phyloP scores from a whole-genome alignment of 2,113 vertebrate genomes.

The Megatriorchis doriae region DNA sequence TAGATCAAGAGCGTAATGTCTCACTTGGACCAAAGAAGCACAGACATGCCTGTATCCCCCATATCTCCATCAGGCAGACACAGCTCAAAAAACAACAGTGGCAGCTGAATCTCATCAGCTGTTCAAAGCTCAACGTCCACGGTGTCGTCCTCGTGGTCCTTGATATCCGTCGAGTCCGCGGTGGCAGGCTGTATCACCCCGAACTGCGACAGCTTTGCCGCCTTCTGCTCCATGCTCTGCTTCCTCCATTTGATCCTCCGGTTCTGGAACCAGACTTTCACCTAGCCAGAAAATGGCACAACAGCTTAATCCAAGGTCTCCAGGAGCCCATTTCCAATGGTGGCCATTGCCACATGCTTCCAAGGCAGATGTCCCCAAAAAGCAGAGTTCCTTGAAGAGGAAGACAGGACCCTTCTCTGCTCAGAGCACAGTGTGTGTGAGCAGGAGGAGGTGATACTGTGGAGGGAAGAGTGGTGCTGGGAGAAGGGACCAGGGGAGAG shows the following conservation, averaged over 20 bases:
- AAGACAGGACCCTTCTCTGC: not conserved
- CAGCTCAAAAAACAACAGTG: not conserved
- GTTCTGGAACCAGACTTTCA: constrained; percentile 83
- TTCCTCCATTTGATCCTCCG: constrained; percentile 80
- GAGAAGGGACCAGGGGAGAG: not conserved
- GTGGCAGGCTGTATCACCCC: not conserved
- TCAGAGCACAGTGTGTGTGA: accelerated
- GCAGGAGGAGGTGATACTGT: not conserved
- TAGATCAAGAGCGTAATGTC: not conserved
- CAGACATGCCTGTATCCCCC: not conserved
- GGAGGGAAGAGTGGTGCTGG: not conserved
- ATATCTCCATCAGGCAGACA: not conserved
- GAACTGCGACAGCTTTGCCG: constrained; percentile 28
- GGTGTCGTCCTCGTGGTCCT: not conserved
- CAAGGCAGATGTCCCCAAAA: not conserved
- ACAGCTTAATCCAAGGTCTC: not conserved
- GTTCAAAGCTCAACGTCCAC: constrained; percentile 23
- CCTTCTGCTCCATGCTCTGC: constrained; percentile 76
- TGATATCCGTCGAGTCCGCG: not conserved
- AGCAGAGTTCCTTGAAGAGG: not conserved
- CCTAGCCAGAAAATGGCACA: constrained; percentile 33
- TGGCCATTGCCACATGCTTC: not conserved
- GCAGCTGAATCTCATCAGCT: not conserved
- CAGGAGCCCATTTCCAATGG: not conserved
- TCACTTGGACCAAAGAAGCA: not conserved